Base-by-base conservation (phyloP, 2,113 vertebrate species). In the Glaucidium brasilianum region DNA sequence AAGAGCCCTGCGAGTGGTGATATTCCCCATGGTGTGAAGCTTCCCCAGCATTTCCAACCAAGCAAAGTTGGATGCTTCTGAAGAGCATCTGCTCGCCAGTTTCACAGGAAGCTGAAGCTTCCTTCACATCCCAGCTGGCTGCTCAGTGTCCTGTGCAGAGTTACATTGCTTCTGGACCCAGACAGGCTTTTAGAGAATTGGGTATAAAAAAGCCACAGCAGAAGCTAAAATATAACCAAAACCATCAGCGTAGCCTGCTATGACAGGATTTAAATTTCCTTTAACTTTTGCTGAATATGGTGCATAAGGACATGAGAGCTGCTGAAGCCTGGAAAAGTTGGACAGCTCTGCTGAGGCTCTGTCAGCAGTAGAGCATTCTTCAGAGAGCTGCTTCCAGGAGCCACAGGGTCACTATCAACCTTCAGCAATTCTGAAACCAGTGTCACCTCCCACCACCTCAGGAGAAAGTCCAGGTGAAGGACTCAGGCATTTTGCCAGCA, bases 1-100 rank as follows among this genome's bases (percentile, higher is more conserved):
- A 20, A 37, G 41, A 41, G 27, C 49, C 63, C 37, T 49, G 5
- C 2, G 5, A 32, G 49, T 32, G 41, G n/a, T 22, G 21, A 6
- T 3, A 13, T 6, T 55, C 63, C 75, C 56, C 37, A 4, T 1
- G 13, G 13, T 15, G 6, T 4, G 4, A 10, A 11, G 52, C 22
- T 55, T 53, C 53, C 62, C 11, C 18, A 26, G 39, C 20, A 30
- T 6, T 66, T 22, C 94, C 83, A 43, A 22, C 11, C 18, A 29
- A 63, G 63, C n/a, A 12, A 19, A 55, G 43, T 0, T 23, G 77
- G 72, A 37, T 15, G 53, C 34, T 74, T 49, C 89, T 29, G 56
- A 35, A 52, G 10, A 90, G 64, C 43, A 39, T 2, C 67, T 76
- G 47, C 73, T 34, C 29, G 8, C 10, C 26, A n/a, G 27, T 4